A percentile compares a stretch with the other conserved stretches of the same genome.
These are phyloP conservation scores for Caenorhabditis zanzibari DNA, from an alignment of 2,888 invertebrate genomes.

Conservation along the genomic window DNA sequence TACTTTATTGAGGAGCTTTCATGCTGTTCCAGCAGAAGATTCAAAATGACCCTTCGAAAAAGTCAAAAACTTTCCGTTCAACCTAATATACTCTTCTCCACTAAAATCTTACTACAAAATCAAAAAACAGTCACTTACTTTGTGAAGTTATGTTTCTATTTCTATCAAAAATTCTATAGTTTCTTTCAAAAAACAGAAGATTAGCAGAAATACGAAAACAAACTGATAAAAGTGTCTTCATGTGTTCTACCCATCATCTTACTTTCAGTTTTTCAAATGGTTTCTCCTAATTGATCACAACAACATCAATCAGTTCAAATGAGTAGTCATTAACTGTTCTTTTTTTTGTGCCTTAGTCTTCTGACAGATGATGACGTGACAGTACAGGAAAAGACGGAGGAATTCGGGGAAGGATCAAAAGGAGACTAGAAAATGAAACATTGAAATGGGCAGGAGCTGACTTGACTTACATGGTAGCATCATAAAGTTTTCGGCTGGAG, in stretches of 20 bases:
- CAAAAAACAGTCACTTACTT: not conserved
- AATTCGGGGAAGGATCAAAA: not conserved
- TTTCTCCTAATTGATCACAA: conserved; percentile 4
- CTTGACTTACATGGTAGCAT: not conserved
- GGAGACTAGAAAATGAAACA: not conserved
- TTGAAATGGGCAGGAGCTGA: no score
- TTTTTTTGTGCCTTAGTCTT: conserved; percentile 18
- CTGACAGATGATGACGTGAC: conserved; percentile 27
- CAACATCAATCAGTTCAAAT: conserved; percentile 20
- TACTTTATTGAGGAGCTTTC: no score
- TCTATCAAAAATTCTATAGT: not conserved
- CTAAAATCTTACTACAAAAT: not conserved
- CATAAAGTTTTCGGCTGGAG: not conserved
- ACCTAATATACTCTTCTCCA: not conserved
- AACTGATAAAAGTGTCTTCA: conserved; percentile 39
- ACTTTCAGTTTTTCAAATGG: conserved; percentile 11
- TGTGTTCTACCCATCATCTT: not conserved
- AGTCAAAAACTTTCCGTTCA: no score
- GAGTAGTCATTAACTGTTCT: conserved; percentile 17
- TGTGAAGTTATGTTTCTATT: conserved; percentile 5
- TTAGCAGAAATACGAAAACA: conserved; percentile 48
- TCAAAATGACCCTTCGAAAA: no score
- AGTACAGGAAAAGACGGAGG: not conserved
- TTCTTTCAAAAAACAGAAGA: conserved; percentile 30
- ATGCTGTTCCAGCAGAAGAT: no score